Evolutionary conservation across 1,140 invertebrate species (phyloP).

Genomic region (Neomicropteryx cornuta): DNA sequence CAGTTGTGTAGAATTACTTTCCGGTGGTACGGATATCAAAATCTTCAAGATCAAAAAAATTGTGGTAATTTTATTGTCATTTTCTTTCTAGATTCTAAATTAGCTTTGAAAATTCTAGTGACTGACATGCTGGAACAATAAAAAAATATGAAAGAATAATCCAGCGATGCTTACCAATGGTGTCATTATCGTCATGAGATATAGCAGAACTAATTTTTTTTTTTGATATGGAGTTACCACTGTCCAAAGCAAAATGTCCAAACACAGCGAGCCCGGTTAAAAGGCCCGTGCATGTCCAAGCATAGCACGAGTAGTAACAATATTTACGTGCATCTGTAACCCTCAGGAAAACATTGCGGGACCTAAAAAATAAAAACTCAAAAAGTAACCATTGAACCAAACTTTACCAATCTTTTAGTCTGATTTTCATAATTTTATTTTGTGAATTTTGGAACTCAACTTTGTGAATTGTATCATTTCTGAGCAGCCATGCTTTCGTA

Average conservation of each 20-base stretch:
- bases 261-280: slow-evolving; percentile 63
- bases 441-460: too few relatives aligned
- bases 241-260: slow-evolving; percentile 70
- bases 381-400: too few relatives aligned
- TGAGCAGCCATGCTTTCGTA: too few relatives aligned
- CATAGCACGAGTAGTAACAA: slow-evolving; percentile 72
- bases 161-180: slow-evolving; percentile 46
- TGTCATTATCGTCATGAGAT: slow-evolving; percentile 48
- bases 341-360: slow-evolving; percentile 68
- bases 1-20: too few relatives aligned
- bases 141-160: background rate
- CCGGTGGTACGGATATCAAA: too few relatives aligned
- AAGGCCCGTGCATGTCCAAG: slow-evolving; percentile 58
- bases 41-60: too few relatives aligned
- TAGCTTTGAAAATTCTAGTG: too few relatives aligned
- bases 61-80: too few relatives aligned
- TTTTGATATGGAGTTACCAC: slow-evolving; percentile 40
- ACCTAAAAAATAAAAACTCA: slow-evolving; percentile 38
- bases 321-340: slow-evolving; percentile 75
- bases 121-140: slow-evolving; percentile 2
- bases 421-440: too few relatives aligned
- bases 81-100: too few relatives aligned
- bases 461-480: too few relatives aligned
- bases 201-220: slow-evolving; percentile 28
- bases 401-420: too few relatives aligned